phyloP scores from a whole-genome alignment of 2,113 vertebrate genomes.

The Myotis lucifugus region DNA sequence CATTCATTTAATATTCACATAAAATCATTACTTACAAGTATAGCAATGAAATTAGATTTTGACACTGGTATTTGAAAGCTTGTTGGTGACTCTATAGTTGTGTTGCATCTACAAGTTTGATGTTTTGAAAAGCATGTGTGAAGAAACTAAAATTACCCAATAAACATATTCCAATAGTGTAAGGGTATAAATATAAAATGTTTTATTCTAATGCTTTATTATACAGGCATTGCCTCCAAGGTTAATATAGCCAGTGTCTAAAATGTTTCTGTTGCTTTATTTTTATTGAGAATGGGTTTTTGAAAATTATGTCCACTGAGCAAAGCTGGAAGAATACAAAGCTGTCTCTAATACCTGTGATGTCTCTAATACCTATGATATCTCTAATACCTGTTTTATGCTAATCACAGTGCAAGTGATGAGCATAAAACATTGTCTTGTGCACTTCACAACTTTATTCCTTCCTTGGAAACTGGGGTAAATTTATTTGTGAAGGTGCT shows the following conservation, averaged over 20 bases:
- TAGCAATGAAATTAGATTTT: constrained; percentile 68
- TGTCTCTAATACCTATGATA: background rate
- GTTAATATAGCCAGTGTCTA: background rate
- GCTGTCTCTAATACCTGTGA: background rate
- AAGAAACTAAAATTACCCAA: constrained; percentile 57
- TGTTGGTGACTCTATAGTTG: constrained; percentile 60
- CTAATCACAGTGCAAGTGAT: background rate
- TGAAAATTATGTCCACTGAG: background rate
- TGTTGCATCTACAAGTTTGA: constrained; percentile 48
- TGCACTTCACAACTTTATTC: background rate
- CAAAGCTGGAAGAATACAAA: background rate
- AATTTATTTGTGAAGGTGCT: background rate
- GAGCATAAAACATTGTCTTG: background rate
- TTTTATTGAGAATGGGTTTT: background rate
- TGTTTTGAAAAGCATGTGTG: constrained; percentile 64
- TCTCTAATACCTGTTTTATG: background rate
- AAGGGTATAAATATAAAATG: constrained; percentile 72
- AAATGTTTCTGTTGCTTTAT: background rate
- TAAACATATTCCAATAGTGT: constrained; percentile 55
- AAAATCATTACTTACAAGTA: constrained; percentile 75
- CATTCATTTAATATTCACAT: constrained; percentile 82
- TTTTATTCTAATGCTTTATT: constrained; percentile 62
- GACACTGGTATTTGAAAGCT: constrained; percentile 55
- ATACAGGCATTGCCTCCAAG: background rate
- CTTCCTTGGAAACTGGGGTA: background rate